Evolutionary conservation across 2,113 vertebrate species (phyloP), one percentile per base, ranked within the genome.

Genomic region (Drymodes brunneopygia): DNA sequence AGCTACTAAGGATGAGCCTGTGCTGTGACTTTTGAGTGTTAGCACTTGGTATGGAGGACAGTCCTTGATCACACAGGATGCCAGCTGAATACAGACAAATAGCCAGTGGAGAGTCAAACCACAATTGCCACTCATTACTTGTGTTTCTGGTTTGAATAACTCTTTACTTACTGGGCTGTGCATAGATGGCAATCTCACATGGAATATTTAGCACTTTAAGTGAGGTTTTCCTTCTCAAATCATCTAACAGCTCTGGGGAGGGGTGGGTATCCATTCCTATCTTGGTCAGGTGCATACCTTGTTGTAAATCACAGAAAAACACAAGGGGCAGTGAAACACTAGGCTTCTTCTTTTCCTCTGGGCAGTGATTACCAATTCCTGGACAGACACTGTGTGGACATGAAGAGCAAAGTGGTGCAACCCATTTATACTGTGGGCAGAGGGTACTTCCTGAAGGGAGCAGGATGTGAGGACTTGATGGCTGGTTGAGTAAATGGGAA

Each of bases 1-100:
- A 38, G 24, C 18, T 40, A 5, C 36, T 47, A n/a, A 47, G 22
- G 28, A 10, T 29, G 18, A 2, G 0, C 12, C 7, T 0, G 0
- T 33, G 35, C 31, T 54, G 61, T 74, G 57, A 56, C 27, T 86
- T 64, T 6, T 3, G 4, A 50, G 7, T 15, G 5, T n/a, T 54
- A 50, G 9, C 11, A 21, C 33, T 56, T 12, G 15, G 13, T 60
- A 6, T n/a, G 15, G 45, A 65, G 40, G 23, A 51, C 12, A 60
- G 15, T 25, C 27, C 23, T 47, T 56, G 6, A n/a, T 51, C n/a
- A 70, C 2, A 0, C 25, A 42, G 50, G 75, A 31, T 7, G 7
- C 12, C n/a, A 61, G 27, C 20, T 80, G 56, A 60, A n/a, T 50
- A 42, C 27, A 60, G 16, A 64, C 3, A 62, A 62, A 42, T 2